Evolutionary conservation across 2,797 vertebrate species (phyloP).

Genomic region (Nyctibius grandis): DNA sequence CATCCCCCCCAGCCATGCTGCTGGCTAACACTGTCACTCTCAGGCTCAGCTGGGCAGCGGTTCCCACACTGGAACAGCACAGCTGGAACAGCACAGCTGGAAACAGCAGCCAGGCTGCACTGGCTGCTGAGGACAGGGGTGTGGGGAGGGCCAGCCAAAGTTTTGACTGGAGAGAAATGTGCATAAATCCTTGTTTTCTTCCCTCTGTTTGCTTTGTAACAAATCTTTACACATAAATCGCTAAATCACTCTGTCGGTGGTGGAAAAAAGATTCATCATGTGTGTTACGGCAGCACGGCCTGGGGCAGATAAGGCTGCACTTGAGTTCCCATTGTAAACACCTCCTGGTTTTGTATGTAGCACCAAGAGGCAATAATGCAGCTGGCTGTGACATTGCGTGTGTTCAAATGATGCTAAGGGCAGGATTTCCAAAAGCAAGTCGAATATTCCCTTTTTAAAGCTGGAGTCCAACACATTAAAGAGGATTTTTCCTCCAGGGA

Average conservation of each 20-base stretch:
- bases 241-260: background rate
- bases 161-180: background rate
- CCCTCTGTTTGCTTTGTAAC: background rate
- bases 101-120: background rate
- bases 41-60: background rate
- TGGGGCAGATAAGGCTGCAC: background rate
- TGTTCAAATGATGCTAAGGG: background rate
- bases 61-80: accelerated
- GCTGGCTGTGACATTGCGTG: accelerated
- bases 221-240: background rate
- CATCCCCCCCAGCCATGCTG: no score
- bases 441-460: background rate
- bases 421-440: background rate
- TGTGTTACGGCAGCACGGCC: background rate
- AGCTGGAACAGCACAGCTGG: background rate
- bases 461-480: no score
- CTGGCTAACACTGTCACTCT: no score
- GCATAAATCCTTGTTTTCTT: background rate
- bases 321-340: background rate
- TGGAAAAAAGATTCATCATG: background rate
- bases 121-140: background rate
- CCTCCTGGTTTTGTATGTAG: background rate
- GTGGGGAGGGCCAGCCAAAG: accelerated
- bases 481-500: background rate
- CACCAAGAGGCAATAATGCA: no score